Conservation (phyloP, 2,797 vertebrate species). For the Gephyroberyx darwinii region DNA sequence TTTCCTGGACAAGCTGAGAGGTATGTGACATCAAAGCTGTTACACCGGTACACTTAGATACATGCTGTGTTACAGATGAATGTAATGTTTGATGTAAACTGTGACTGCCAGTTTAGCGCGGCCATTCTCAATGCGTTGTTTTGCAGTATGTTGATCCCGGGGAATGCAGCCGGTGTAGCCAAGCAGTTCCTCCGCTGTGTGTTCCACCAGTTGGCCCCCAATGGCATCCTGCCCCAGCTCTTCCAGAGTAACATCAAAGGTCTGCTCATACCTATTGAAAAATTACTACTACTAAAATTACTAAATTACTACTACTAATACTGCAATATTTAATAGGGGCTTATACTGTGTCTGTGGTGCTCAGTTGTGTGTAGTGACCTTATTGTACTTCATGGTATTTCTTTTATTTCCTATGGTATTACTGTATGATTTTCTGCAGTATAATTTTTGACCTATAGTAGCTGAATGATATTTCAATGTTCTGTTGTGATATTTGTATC, state of each 20-base stretch:
- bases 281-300: neutral
- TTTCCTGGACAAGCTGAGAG: constrained; percentile 99
- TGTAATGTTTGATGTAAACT: constrained; percentile 60
- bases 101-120: constrained; percentile 41
- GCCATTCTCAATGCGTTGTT: constrained; percentile 51
- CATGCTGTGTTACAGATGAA: constrained; percentile 40
- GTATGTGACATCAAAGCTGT: constrained; percentile 77
- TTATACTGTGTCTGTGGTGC: too few species aligned
- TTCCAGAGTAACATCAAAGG: constrained; percentile 99
- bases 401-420: too few species aligned
- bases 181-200: constrained; percentile 98
- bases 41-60: constrained; percentile 26
- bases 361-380: neutral
- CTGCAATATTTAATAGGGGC: too few species aligned
- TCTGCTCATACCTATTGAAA: constrained; percentile 57
- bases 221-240: constrained; percentile 96
- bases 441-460: neutral
- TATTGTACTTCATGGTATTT: neutral
- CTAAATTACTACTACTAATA: too few species aligned
- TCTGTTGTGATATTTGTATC: neutral
- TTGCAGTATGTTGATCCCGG: constrained; percentile 96
- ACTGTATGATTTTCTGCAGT: too few species aligned
- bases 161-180: constrained; percentile 97
- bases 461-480: neutral
- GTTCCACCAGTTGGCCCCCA: constrained; percentile 97